Evolutionary conservation across 2,888 invertebrate genomes (phyloP), one percentile per base, ranked within the genome.

Genomic region (Ceramica pisi): DNA sequence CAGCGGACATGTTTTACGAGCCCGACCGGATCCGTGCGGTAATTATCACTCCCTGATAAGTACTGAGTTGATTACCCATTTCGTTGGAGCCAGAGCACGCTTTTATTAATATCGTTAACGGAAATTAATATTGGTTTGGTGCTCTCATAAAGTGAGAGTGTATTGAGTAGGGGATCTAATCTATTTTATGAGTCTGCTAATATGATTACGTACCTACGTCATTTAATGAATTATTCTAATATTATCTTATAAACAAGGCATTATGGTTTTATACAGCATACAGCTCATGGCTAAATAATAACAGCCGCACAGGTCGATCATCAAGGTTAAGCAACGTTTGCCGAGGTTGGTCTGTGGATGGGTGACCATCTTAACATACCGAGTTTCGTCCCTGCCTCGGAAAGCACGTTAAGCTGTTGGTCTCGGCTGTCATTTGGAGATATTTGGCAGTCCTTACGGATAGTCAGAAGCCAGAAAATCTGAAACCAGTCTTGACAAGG

Each of bases 11-110:
- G 44, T 70, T 68, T 78, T 55, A 78, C 80, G 73, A 82, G 55
- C 56, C 26, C 48, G 67, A 66, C 68, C 76, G 81, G 81, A 84
- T 81, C 65, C 62, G 50, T 35, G 35, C 19, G n/a, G 60, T 55
- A 78, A 78, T 74, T 83, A 81, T 78, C 78, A 69, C 62, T 75
- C 35, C 2, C 50, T 53, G 78, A 78, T 78, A 78, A 78, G 53
- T 64, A 44, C 63, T 31, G 50, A 59, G 46, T 79, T 70, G 64
- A 81, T 67, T 56, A 57, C 56, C 51, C 56, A 68, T 57, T 67
- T 72, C 61, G 62, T 62, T 56, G 51, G 48, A 59, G 41, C n/a
- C 44, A 48, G 26, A 51, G 71, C n/a, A 53, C 26, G 63, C 63
- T 67, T 73, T 67, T 59, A 76, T 62, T 59, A 56, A 78, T 26